A percentile compares a stretch with the other conserved stretches of the same genome.
Evolutionary conservation across 2,888 invertebrate genomes (phyloP).

Genomic region (Tenthredo distinguenda): DNA sequence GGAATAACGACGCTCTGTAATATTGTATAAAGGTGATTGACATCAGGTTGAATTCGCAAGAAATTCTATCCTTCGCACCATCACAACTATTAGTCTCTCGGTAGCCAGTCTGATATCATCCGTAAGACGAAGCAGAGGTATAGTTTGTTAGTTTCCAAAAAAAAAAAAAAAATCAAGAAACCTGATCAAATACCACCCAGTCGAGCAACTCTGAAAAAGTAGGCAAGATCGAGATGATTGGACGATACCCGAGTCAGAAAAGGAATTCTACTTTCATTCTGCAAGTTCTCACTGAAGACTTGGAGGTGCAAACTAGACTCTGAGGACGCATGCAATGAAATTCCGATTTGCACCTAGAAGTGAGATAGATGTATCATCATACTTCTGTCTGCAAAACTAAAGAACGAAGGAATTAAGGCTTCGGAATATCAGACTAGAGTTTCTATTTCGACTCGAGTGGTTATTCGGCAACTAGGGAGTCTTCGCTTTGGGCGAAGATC

Average conservation of each 20-base stretch:
- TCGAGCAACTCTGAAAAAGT: not conserved
- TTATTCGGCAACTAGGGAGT: too few relatives aligned
- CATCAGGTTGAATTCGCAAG: not conserved
- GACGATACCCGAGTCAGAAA: not conserved
- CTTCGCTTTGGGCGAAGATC: not conserved
- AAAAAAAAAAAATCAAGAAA: not conserved
- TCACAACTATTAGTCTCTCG: not conserved
- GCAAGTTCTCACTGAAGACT: too few relatives aligned
- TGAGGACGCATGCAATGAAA: too few relatives aligned
- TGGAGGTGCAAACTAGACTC: too few relatives aligned
- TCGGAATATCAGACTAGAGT: too few relatives aligned
- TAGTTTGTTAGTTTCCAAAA: not conserved
- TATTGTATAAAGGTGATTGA: constrained; percentile 7
- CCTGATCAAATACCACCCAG: not conserved
- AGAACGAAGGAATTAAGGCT: too few relatives aligned
- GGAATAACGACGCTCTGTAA: not conserved
- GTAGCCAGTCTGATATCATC: not conserved
- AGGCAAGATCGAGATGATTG: not conserved
- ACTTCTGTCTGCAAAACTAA: too few relatives aligned
- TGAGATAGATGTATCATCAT: too few relatives aligned
- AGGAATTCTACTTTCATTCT: too few relatives aligned
- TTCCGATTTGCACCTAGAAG: too few relatives aligned
- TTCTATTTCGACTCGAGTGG: too few relatives aligned
- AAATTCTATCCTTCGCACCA: not conserved
- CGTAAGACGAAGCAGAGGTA: not conserved